Evolutionary conservation across 1,140 invertebrate genomes (phyloP).

Genomic region (Geopemphigus sp.): DNA sequence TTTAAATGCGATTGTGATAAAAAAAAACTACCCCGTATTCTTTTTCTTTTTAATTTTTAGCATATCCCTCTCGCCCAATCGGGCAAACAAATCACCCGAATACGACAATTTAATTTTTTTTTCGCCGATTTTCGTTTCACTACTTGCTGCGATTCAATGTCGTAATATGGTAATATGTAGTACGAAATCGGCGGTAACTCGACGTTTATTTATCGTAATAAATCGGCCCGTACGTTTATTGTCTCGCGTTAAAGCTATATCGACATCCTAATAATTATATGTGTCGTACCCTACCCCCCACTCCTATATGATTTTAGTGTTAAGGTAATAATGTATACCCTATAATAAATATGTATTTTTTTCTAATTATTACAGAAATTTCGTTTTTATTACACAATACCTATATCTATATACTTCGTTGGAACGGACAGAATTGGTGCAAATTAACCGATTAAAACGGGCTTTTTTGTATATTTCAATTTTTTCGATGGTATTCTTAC

Average conservation of each 20-base stretch:
- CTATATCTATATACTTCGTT: no score
- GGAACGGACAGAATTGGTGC: no score
- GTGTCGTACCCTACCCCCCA: not conserved
- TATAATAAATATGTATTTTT: slow-evolving; percentile 31
- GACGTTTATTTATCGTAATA: not conserved
- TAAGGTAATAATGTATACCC: slow-evolving; percentile 23
- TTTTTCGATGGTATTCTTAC: no score
- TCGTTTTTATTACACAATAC: no score
- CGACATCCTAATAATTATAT: not conserved
- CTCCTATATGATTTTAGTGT: slow-evolving; percentile 27
- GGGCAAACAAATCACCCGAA: not conserved
- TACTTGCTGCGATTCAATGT: no score
- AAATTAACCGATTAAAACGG: no score
- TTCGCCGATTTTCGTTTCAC: not conserved
- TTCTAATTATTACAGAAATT: not conserved
- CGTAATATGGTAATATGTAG: not conserved
- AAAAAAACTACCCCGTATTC: not conserved
- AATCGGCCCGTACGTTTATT: not conserved
- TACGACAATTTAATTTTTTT: not conserved
- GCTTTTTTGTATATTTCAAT: no score
- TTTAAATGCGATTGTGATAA: slow-evolving; percentile 39
- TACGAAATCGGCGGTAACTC: slow-evolving; percentile 27
- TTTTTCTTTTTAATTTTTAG: slow-evolving; percentile 29
- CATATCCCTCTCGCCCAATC: not conserved
- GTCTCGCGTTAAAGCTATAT: not conserved